phyloP scores from a whole-genome alignment of 2,888 invertebrate species.

The Leptinotarsa peninsularis region DNA sequence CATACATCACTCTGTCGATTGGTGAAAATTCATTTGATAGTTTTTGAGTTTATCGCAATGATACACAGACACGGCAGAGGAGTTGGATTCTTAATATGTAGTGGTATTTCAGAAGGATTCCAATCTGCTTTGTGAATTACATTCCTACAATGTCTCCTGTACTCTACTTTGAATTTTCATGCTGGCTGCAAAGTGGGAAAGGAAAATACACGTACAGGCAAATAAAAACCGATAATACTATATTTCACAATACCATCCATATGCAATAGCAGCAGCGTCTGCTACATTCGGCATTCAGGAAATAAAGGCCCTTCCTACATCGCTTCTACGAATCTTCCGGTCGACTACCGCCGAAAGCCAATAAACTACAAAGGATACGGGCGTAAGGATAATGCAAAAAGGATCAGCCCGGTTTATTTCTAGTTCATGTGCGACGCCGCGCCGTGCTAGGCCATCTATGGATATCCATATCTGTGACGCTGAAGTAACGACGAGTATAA shows the following conservation, averaged over 20 bases:
- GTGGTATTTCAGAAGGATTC: too few relatives aligned
- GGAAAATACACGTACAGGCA: too few relatives aligned
- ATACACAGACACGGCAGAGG: too few relatives aligned
- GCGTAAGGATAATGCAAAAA: constrained; percentile 30
- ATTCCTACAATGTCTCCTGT: too few relatives aligned
- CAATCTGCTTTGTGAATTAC: too few relatives aligned
- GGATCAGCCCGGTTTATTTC: constrained; percentile 25
- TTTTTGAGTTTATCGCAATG: too few relatives aligned
- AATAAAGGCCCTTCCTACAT: constrained; percentile 25
- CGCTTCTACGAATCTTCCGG: constrained; percentile 29
- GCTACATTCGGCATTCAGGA: constrained; percentile 16
- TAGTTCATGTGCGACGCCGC: constrained; percentile 14
- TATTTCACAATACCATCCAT: background rate
- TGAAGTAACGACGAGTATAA: background rate
- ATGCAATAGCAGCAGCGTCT: background rate
- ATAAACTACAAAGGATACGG: constrained; percentile 29
- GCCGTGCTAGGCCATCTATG: constrained; percentile 12
- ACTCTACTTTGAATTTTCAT: too few relatives aligned
- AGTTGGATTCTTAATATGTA: too few relatives aligned
- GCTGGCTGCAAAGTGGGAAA: too few relatives aligned
- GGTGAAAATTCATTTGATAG: too few relatives aligned
- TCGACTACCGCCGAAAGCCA: constrained; percentile 25
- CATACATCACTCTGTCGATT: too few relatives aligned
- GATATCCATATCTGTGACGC: constrained; percentile 10
- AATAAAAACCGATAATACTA: background rate